Evolutionary conservation across 2,113 vertebrate species (phyloP).

Genomic region (Cephalopterus ornatus): DNA sequence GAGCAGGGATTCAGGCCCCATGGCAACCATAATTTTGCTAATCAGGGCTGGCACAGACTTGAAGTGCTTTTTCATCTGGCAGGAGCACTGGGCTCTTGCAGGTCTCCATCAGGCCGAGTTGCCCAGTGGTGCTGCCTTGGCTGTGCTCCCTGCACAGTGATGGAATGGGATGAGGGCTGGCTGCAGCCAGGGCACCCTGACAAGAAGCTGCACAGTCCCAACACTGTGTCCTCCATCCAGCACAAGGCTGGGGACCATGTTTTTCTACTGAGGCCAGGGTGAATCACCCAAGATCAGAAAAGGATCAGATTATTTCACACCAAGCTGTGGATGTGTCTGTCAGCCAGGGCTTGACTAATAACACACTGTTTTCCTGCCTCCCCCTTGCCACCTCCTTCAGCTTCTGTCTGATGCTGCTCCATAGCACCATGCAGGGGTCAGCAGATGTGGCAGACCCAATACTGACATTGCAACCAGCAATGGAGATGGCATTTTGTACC

Average conservation of each 20-base stretch:
- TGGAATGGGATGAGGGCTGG: background rate
- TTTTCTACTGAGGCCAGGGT: background rate
- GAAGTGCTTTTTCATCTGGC: background rate
- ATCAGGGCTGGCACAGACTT: background rate
- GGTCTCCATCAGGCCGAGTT: background rate
- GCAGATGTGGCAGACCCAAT: background rate
- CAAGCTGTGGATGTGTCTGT: background rate
- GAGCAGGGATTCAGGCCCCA: background rate
- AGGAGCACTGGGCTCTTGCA: background rate
- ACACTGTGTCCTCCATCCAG: fast-evolving
- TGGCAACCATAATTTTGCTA: conserved; percentile 33
- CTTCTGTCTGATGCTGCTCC: background rate
- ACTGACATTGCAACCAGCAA: background rate
- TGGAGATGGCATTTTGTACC: background rate
- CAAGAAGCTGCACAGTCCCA: background rate
- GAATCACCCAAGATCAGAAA: background rate
- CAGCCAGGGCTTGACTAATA: background rate
- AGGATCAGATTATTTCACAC: background rate
- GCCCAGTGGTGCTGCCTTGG: background rate
- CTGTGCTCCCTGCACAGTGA: background rate
- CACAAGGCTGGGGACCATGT: background rate
- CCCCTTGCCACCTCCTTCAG: background rate
- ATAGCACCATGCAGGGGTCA: fast-evolving
- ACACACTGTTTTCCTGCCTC: background rate
- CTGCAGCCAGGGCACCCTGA: background rate